These are phyloP conservation scores for Antennarius maculatus DNA, from an alignment of 2,797 vertebrate genomes.

Conservation along the genomic window DNA sequence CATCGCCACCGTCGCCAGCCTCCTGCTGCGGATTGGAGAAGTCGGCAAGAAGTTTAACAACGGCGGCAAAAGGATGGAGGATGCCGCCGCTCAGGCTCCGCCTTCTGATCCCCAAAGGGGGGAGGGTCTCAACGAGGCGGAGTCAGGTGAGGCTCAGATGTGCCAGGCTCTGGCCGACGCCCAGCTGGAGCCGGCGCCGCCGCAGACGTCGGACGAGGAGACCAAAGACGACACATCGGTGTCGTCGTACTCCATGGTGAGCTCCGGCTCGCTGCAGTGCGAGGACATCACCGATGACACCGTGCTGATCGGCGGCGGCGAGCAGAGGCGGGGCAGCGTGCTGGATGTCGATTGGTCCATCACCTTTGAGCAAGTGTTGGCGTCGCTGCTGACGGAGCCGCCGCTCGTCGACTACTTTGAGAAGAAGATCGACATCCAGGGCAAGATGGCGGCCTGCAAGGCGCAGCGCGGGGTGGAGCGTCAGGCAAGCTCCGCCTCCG, in stretches of 20 bases:
- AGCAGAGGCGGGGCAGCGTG: conserved; percentile 78
- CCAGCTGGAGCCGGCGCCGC: conserved; percentile 78
- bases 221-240: conserved; percentile 91
- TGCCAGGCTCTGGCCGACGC: conserved; percentile 81
- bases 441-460: conserved; percentile 84
- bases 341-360: conserved; percentile 94
- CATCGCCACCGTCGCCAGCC: conserved; percentile 95
- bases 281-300: conserved; percentile 92
- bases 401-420: conserved; percentile 96
- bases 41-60: conserved; percentile 93
- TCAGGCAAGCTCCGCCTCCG: conserved; percentile 90
- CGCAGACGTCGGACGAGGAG: conserved; percentile 85
- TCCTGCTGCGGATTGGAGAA: conserved; percentile 93
- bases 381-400: conserved; percentile 92
- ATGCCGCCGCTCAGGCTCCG: not conserved
- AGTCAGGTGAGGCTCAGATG: conserved; percentile 67
- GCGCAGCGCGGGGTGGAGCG: conserved; percentile 89
- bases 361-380: conserved; percentile 96
- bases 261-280: conserved; percentile 89
- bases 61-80: conserved; percentile 69
- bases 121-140: conserved; percentile 59
- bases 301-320: conserved; percentile 84
- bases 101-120: not conserved
- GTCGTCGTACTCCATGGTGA: conserved; percentile 94
- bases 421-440: conserved; percentile 86